Conservation (phyloP, 2,888 invertebrate species). For the Andrena minutula region DNA sequence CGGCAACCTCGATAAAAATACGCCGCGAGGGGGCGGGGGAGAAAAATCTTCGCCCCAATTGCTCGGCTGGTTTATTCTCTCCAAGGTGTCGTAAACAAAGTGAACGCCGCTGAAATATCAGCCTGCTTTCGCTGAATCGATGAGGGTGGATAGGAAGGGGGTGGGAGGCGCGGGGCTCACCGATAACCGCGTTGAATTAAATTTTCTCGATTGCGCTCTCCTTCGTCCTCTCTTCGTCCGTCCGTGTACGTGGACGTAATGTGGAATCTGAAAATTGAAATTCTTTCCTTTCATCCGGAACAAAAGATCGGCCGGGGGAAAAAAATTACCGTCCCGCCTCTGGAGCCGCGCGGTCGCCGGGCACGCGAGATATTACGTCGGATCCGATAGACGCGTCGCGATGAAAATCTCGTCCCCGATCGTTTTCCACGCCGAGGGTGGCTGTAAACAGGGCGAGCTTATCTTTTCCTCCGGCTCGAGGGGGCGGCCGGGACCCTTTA, state of each 20-base stretch:
- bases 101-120: background rate
- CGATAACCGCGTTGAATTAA: slow-evolving; percentile 18
- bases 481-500: slow-evolving; percentile 53
- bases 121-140: background rate
- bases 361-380: slow-evolving; percentile 25
- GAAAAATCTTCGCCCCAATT: slow-evolving; percentile 45
- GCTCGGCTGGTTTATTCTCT: slow-evolving; percentile 19
- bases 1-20: slow-evolving; percentile 24
- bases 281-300: slow-evolving; percentile 40
- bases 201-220: slow-evolving; percentile 8
- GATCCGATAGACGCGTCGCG: slow-evolving; percentile 65
- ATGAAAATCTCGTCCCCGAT: slow-evolving; percentile 71
- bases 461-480: slow-evolving; percentile 65
- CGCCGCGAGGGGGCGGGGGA: background rate
- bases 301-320: background rate
- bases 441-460: slow-evolving; percentile 73
- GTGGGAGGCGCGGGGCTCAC: background rate
- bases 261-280: slow-evolving; percentile 52
- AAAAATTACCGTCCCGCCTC: slow-evolving; percentile 33
- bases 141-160: background rate
- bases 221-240: background rate
- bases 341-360: slow-evolving; percentile 6
- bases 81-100: slow-evolving; percentile 10
- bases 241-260: background rate
- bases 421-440: slow-evolving; percentile 68